These are phyloP conservation scores for Nasua narica DNA, from an alignment of 2,797 vertebrate genomes.

Conservation along the genomic window DNA sequence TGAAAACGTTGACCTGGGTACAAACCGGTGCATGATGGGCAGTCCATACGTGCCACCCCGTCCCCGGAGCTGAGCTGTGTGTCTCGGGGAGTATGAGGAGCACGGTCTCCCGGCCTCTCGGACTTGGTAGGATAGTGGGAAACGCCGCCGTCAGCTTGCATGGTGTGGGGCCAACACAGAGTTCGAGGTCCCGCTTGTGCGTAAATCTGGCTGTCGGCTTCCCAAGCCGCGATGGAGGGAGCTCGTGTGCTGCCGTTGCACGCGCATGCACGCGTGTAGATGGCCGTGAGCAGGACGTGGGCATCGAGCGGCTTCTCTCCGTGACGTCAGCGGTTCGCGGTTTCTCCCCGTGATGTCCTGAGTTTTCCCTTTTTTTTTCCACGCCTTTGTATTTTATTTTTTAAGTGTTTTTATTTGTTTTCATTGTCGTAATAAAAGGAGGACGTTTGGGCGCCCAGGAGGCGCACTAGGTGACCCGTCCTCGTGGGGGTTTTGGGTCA, in stretches of 20 bases:
- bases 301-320: background rate
- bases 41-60: background rate
- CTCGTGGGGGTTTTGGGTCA: background rate
- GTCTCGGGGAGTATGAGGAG: rapidly evolving
- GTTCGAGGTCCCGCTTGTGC: background rate
- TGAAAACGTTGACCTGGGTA: no score
- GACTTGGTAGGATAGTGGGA: background rate
- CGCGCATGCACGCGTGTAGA: no score
- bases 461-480: background rate
- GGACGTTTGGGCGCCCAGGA: no score
- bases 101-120: background rate
- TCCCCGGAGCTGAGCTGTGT: background rate
- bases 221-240: rapidly evolving
- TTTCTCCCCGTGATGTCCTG: background rate
- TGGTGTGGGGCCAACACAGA: background rate
- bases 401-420: background rate
- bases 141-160: background rate
- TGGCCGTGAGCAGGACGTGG: rapidly evolving
- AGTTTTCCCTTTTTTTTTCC: background rate
- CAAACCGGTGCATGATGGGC: background rate
- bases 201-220: background rate
- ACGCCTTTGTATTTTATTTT: background rate
- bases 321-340: background rate
- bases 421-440: background rate
- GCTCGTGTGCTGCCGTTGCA: rapidly evolving